Percentiles rank a stretch among this genome's conserved stretches.
phyloP scores from a whole-genome alignment of 2,113 vertebrate species.

The Monopterus albus region DNA sequence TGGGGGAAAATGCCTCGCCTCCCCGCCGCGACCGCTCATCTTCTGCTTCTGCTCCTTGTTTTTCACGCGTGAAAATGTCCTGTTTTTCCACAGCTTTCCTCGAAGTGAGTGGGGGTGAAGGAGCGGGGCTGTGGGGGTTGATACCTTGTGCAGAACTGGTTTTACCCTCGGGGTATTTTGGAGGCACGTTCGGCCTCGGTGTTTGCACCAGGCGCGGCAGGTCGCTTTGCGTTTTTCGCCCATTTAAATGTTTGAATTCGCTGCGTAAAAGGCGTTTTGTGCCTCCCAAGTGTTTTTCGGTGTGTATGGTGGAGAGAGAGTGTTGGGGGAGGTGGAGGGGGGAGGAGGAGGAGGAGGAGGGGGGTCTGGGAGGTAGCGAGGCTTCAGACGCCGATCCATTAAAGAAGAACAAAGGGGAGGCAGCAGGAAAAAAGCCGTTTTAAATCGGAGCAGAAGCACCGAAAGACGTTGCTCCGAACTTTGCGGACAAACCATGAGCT shows the following conservation, averaged over 20 bases:
- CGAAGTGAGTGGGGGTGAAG: neutral
- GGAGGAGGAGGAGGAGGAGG: neutral
- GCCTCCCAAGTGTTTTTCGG: conserved; percentile 33
- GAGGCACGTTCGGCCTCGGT: neutral
- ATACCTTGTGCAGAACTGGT: conserved; percentile 47
- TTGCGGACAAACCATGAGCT: neutral
- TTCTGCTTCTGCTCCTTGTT: neutral
- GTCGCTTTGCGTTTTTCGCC: neutral
- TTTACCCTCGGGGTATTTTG: neutral
- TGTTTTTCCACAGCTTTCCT: neutral
- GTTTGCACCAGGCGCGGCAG: neutral
- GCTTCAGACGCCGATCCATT: conserved; percentile 76
- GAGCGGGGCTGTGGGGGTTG: conserved; percentile 21
- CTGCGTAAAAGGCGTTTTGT: conserved; percentile 28
- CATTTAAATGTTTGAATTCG: neutral
- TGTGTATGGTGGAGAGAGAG: conserved; percentile 21
- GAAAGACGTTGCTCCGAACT: neutral
- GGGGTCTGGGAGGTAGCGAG: conserved; percentile 46
- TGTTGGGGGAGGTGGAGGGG: conserved; percentile 1
- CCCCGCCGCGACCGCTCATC: conserved; percentile 37
- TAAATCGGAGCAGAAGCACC: neutral
- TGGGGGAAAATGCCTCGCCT: conserved; percentile 64
- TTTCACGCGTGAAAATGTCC: conserved; percentile 5
- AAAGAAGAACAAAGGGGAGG: conserved; percentile 72
- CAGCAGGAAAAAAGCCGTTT: conserved; percentile 39